Evolutionary conservation across 2,888 invertebrate species (phyloP), one percentile per base, ranked within the genome.

Genomic region (Acanthopleura granulata): DNA sequence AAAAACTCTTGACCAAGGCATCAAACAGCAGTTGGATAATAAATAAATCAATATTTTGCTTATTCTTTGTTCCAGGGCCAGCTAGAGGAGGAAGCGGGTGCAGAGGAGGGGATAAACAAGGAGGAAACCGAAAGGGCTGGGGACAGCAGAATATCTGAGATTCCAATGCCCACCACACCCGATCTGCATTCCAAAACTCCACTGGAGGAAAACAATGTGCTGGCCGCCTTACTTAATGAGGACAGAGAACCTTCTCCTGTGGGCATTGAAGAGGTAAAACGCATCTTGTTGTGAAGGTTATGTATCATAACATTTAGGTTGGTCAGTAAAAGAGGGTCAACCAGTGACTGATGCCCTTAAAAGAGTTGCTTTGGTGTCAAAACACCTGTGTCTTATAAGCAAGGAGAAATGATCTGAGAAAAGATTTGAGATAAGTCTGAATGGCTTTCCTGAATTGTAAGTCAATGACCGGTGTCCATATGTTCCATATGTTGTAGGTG

Each of bases 181-280:
- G 49, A 50, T 49, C n/a, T 49, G 50, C n/a, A 14, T 3, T 14
- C 66, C 49, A 25, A 71, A 25, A 71, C 71, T 73, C 83, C 86
- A 1, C 81, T 87, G 69, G 81, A 82, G 71, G 80, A 83, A 50
- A 87, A 87, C 78, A 79, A 84, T n/a, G 83, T 81, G 11, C 83
- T 89, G 15, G 83, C 86, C 18, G 85, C 84, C 0, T 79, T 89
- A 16, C 78, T 88, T 18, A 85, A 86, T 73, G 76, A 81, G 51
- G 84, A 84, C 11, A 74, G 81, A 22, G 77, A 79, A 25, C 74
- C 77, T 9, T 78, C 84, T 49, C 81, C 83, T 11, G 82, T 88
- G 72, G 88, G 89, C 14, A 81, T 89, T 16, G 89, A 89, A 74
- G 88, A 89, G 86, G 88, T 88, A 61, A 25, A 73, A 61, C 25